A percentile compares a stretch with the other conserved stretches of the same genome.
Evolutionary conservation across 1,140 invertebrate genomes (phyloP).

Genomic region (Teleopsis dalmanni): DNA sequence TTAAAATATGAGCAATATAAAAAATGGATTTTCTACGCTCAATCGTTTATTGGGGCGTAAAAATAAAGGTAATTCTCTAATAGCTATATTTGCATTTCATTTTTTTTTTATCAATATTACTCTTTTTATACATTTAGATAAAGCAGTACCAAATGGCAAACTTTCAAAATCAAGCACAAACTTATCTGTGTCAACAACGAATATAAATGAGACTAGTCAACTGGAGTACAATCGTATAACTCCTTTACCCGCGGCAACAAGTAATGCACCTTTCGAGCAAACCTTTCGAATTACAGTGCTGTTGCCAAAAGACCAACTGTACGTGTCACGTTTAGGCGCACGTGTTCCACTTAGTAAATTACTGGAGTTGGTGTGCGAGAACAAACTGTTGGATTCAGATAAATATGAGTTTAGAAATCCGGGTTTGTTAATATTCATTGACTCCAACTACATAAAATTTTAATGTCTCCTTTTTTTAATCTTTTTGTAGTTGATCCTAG

Average conservation of each 20-base stretch:
- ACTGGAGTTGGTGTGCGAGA: conserved; percentile 69
- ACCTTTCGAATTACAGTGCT: conserved; percentile 55
- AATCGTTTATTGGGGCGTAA: conserved; percentile 43
- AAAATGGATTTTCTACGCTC: conserved; percentile 37
- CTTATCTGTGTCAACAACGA: conserved; percentile 31
- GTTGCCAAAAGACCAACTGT: conserved; percentile 74
- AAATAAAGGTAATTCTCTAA: conserved; percentile 25
- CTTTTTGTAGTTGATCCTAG: conserved; percentile 32
- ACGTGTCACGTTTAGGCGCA: conserved; percentile 48
- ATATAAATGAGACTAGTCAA: conserved; percentile 42
- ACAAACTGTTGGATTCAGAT: conserved; percentile 66
- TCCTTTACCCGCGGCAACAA: conserved; percentile 37
- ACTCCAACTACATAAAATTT: neutral
- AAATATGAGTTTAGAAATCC: conserved; percentile 76
- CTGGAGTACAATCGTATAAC: conserved; percentile 43
- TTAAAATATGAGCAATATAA: conserved; percentile 8
- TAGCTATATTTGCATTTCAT: neutral
- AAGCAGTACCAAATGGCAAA: conserved; percentile 30
- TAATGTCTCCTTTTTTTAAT: neutral
- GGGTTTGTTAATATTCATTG: conserved; percentile 40
- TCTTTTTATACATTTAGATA: conserved; percentile 2
- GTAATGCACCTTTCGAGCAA: conserved; percentile 43
- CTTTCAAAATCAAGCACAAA: conserved; percentile 42
- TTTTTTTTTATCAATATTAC: conserved; percentile 2
- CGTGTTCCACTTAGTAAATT: conserved; percentile 57